Conservation (phyloP, 2,888 invertebrate genomes). For the Xanthorhoe designata region DNA sequence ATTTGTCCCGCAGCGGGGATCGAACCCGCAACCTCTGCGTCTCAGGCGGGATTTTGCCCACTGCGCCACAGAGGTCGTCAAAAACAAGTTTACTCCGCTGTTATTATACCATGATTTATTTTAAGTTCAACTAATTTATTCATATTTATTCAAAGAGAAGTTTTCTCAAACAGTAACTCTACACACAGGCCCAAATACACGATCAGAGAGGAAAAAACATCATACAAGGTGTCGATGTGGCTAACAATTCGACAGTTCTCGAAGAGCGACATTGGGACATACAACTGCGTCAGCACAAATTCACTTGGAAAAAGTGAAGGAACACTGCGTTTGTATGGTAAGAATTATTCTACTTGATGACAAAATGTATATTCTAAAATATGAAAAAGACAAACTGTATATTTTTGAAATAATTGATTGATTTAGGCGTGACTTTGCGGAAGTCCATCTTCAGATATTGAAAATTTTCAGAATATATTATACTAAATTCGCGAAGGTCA, state of each 20-base stretch:
- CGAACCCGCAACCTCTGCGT: too few relatives aligned
- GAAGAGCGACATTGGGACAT: constrained; percentile 86
- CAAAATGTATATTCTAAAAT: too few relatives aligned
- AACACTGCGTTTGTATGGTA: constrained; percentile 88
- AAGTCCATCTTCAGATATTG: too few relatives aligned
- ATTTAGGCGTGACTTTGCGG: too few relatives aligned
- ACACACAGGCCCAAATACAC: constrained; percentile 89
- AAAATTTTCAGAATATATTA: too few relatives aligned
- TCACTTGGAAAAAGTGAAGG: constrained; percentile 92
- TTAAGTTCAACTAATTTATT: not conserved
- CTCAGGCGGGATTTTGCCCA: too few relatives aligned
- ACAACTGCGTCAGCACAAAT: constrained; percentile 93
- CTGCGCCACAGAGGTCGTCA: too few relatives aligned
- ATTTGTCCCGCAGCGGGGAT: too few relatives aligned
- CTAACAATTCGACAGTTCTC: constrained; percentile 87
- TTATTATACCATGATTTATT: not conserved
- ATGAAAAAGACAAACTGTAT: too few relatives aligned
- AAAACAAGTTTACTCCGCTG: too few relatives aligned
- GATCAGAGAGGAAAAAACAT: constrained; percentile 89
- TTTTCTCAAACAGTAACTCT: constrained; percentile 34
- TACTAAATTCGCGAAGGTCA: too few relatives aligned
- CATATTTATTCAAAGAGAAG: constrained; percentile 15
- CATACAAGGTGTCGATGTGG: constrained; percentile 92
- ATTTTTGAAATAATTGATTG: too few relatives aligned
- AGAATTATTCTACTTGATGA: constrained; percentile 38